These are phyloP conservation scores for Pelmatolapia mariae DNA, from an alignment of 2,113 vertebrate genomes.

Conservation along the genomic window DNA sequence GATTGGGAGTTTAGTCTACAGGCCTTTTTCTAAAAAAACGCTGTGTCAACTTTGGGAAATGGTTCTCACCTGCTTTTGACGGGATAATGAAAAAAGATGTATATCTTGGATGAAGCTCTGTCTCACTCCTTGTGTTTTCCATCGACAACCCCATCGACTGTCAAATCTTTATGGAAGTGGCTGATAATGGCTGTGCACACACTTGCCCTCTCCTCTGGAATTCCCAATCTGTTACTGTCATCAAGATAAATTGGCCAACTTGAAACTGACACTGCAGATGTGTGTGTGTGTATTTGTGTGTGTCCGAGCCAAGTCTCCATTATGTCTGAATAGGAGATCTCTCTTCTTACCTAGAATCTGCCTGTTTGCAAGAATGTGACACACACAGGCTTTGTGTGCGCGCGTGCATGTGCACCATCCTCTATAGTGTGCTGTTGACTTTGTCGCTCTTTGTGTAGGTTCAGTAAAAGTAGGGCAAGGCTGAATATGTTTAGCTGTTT, in stretches of 20 bases:
- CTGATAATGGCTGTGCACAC: slow-evolving; percentile 4
- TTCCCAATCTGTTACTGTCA: slow-evolving; percentile 34
- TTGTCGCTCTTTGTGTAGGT: neutral
- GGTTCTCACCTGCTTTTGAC: neutral
- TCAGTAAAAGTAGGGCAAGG: neutral
- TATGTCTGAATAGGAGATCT: slow-evolving; percentile 35
- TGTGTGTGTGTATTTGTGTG: neutral
- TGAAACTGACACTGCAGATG: slow-evolving; percentile 41
- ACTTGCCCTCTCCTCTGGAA: slow-evolving; percentile 17
- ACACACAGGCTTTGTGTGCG: neutral
- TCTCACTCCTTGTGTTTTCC: neutral
- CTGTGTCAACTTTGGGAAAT: neutral
- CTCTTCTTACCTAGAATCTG: slow-evolving; percentile 24
- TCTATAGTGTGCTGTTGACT: neutral
- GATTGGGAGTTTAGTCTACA: neutral
- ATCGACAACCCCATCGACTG: neutral
- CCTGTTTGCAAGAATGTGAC: slow-evolving; percentile 9
- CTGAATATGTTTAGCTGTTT: neutral
- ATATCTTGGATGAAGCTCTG: neutral
- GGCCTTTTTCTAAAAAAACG: neutral
- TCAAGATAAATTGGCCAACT: slow-evolving; percentile 35
- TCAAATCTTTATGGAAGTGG: neutral
- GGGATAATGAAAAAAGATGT: neutral
- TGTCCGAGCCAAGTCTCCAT: slow-evolving; percentile 13
- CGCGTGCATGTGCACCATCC: neutral